Percentiles rank a stretch among this genome's conserved stretches.
These are phyloP conservation scores for Hyla sarda DNA, from an alignment of 2,113 vertebrate genomes.

Conservation along the genomic window DNA sequence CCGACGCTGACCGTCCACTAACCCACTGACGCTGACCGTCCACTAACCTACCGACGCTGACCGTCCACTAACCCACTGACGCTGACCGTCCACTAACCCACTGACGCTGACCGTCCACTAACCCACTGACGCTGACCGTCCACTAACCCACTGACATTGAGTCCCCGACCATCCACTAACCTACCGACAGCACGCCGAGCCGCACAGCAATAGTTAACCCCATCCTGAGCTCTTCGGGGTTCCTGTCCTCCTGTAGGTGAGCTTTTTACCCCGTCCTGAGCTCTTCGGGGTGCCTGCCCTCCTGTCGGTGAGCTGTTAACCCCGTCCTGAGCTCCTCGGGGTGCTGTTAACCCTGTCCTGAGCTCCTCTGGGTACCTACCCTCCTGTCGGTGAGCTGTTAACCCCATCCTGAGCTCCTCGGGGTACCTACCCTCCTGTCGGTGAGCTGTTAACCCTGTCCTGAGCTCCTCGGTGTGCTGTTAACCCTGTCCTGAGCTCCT, in stretches of 20 bases:
- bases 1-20: conserved; percentile 65
- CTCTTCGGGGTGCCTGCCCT: neutral
- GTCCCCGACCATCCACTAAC: conserved; percentile 14
- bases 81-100: no score
- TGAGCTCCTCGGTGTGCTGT: neutral
- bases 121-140: no score
- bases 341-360: no score
- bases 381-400: no score
- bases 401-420: neutral
- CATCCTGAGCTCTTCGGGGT: neutral
- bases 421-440: neutral
- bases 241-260: neutral
- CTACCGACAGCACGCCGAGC: neutral
- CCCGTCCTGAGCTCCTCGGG: neutral
- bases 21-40: no score
- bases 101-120: conserved; percentile 65
- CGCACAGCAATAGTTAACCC: neutral
- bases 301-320: no score
- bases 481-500: neutral
- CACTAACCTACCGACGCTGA: conserved; percentile 85
- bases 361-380: neutral
- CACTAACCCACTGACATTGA: conserved; percentile 90
- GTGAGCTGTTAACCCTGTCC: no score
- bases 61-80: conserved; percentile 22
- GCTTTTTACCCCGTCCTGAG: no score